Conservation (phyloP, 1,140 invertebrate genomes). For the Drosophila miranda region DNA sequence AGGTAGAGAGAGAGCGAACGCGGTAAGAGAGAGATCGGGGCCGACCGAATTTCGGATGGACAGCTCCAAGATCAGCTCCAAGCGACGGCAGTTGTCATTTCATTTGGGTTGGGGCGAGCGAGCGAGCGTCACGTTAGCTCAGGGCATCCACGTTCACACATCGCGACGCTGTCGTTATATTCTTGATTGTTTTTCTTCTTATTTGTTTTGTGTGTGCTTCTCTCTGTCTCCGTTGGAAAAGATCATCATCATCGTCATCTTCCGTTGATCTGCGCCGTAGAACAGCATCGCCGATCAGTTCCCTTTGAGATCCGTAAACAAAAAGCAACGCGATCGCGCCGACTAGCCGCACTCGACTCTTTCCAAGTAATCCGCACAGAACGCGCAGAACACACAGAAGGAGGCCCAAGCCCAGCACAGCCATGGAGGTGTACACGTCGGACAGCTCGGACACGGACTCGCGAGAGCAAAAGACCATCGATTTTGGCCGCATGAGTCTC, state of each 20-base stretch:
- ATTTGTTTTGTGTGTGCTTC: constrained; percentile 11
- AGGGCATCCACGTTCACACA: background rate
- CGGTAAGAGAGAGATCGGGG: background rate
- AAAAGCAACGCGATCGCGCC: constrained; percentile 35
- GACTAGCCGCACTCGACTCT: background rate
- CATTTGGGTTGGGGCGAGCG: too few relatives aligned
- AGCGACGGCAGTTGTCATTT: too few relatives aligned
- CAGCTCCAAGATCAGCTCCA: too few relatives aligned
- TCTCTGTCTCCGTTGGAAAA: too few relatives aligned
- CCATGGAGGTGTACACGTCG: constrained; percentile 90
- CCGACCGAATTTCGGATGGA: constrained; percentile 7
- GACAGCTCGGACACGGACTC: constrained; percentile 91
- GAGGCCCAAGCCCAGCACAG: constrained; percentile 2
- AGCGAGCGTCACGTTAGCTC: too few relatives aligned
- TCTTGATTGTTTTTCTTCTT: constrained; percentile 1
- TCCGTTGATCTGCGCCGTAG: too few relatives aligned
- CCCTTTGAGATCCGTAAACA: constrained; percentile 17
- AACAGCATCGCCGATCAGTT: constrained; percentile 7
- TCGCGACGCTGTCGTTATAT: background rate
- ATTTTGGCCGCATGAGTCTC: constrained; percentile 87
- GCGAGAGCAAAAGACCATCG: constrained; percentile 86
- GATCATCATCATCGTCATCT: too few relatives aligned
- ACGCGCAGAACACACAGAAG: background rate
- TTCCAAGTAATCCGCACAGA: background rate
- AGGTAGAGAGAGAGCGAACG: background rate